Evolutionary conservation across 2,888 invertebrate species (phyloP).

Genomic region (Drosophila basisetae): DNA sequence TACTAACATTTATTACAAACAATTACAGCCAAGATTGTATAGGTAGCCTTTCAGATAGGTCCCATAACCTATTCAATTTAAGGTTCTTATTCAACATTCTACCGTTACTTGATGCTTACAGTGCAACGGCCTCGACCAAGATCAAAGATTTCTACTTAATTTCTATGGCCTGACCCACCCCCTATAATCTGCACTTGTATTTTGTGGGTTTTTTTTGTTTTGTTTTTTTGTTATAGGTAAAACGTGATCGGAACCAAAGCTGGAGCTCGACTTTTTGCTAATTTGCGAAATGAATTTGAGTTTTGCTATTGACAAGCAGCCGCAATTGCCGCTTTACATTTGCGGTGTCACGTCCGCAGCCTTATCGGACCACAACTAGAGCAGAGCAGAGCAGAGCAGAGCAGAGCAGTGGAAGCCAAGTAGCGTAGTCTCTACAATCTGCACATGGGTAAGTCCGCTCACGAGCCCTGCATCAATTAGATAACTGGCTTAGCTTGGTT

Average conservation of each 20-base stretch:
- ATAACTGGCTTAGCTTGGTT: conserved; percentile 20
- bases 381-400: background rate
- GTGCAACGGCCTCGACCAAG: conserved; percentile 57
- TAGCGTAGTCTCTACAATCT: conserved; percentile 9
- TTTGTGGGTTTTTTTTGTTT: background rate
- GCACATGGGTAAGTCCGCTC: background rate
- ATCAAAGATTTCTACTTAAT: conserved; percentile 34
- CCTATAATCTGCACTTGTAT: background rate
- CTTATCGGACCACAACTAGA: conserved; percentile 28
- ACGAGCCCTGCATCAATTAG: conserved; percentile 36
- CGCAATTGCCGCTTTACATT: conserved; percentile 13
- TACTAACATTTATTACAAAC: too few relatives aligned
- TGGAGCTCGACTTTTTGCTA: conserved; percentile 15
- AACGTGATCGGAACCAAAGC: conserved; percentile 54
- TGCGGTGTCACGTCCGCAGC: conserved; percentile 42
- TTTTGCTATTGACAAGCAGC: conserved; percentile 6
- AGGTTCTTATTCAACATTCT: background rate
- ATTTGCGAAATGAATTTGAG: conserved; percentile 15
- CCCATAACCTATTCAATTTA: background rate
- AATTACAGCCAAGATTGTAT: background rate
- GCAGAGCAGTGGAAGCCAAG: background rate
- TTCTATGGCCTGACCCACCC: conserved; percentile 2
- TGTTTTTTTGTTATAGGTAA: conserved; percentile 28
- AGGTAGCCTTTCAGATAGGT: background rate
- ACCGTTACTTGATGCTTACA: conserved; percentile 5